A percentile compares a stretch with the other conserved stretches of the same genome.
These are phyloP conservation scores for Catalaphyllia jardinei DNA, from an alignment of 64 coral and sea anemone genomes.

Conservation along the genomic window DNA sequence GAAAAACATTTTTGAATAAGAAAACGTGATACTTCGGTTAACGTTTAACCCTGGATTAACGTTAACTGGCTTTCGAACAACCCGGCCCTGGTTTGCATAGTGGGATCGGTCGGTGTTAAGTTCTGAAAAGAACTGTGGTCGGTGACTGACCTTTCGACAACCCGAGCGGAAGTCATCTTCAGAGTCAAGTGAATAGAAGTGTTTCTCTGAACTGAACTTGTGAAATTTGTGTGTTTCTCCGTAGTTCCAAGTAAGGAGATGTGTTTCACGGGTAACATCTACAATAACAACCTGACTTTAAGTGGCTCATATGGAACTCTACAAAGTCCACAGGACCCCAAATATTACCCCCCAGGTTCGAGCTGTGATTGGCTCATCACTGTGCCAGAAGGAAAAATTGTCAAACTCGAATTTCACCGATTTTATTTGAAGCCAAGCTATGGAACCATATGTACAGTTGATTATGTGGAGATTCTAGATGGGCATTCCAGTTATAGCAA, in stretches of 20 bases:
- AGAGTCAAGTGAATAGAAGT: too few species aligned
- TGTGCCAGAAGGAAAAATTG: background rate
- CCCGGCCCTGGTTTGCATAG: too few species aligned
- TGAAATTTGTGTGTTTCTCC: background rate
- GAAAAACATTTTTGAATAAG: too few species aligned
- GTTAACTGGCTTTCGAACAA: too few species aligned
- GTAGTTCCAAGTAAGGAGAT: background rate
- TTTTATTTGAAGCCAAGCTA: background rate
- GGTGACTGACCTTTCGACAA: too few species aligned
- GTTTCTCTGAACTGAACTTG: too few species aligned
- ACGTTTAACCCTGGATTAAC: too few species aligned
- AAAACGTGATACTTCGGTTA: too few species aligned
- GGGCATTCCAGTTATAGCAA: background rate
- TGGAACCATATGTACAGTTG: background rate
- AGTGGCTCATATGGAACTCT: conserved; percentile 1
- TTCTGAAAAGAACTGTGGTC: too few species aligned
- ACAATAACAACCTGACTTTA: conserved; percentile 36
- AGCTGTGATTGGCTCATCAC: conserved; percentile 36
- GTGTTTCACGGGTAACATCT: background rate
- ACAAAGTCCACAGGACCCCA: background rate
- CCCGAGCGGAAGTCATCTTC: too few species aligned
- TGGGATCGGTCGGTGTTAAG: too few species aligned
- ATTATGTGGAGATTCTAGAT: background rate
- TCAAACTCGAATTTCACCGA: background rate
- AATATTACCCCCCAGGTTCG: conserved; percentile 36